Evolutionary conservation across 2,888 invertebrate species (phyloP), one percentile per base, ranked within the genome.

Genomic region (Andrena camellia): DNA sequence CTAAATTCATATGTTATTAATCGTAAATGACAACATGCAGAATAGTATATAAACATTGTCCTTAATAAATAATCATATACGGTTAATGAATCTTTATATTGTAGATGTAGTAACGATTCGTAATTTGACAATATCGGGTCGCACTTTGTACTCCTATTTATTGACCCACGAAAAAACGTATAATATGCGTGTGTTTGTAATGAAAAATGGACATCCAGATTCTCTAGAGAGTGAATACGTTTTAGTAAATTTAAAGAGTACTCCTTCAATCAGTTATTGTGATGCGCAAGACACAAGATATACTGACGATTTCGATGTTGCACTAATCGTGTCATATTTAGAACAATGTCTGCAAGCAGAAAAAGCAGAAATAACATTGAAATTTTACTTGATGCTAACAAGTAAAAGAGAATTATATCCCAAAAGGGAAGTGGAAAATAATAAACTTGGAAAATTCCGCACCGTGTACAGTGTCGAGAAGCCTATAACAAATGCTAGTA

Each of bases 71-170:
- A 57, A 48, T 17, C 17, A 33, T 20, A 23, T 69, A 31, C 13
- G 29, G 26, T 63, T 26, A 20, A 26, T 0, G 23, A 29, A 66
- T 33, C 4, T 75, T 63, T 74, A 57, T 54, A 23, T 88, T 81
- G 13, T 91, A 96, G 96, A 96, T 89, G 94, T 94, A 1, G 93
- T 96, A 7, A 95, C 95, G 0, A 95, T 96, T 71, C 94, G 94
- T 60, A 95, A 96, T 90, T 94, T 96, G 63, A 95, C 95, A 50
- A 96, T 96, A 35, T 95, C 96, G 42, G 96, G 96, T 17, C 94
- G 95, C 54, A 96, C 96, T 76, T 94, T 97, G 8, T 97, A 96
- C 94, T 96, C 96, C 77, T 97, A 97, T 92, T 95, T 97, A 83
- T 93, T 97, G 67, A 95, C 95, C 31, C 96, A 97, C 91, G 96